Base-by-base conservation (phyloP, 1,140 invertebrate genomes). In the Coelopa frigida region DNA sequence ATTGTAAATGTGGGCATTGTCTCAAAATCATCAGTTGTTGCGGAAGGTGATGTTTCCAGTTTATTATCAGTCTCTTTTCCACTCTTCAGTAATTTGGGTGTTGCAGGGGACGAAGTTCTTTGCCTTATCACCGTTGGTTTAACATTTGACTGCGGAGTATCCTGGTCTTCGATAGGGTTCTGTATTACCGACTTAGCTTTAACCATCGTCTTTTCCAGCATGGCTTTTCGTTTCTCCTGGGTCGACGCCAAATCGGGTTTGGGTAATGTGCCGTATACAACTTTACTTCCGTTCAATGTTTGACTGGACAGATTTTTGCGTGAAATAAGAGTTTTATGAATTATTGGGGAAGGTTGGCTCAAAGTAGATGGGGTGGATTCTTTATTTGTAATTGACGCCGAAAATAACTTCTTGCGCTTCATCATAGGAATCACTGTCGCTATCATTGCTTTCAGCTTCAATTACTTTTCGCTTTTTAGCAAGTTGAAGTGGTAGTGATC, bases 1-100 rank as follows among this genome's bases (percentile, higher is more conserved):
- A 68, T 68, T 17, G 65, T 68, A 43, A 68, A 68, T n/a, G 65
- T 68, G 21, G 58, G 62, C 54, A 60, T 58, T 10, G 41, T 45
- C 31, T 54, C 52, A 18, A 51, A 51, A 33, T 54, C 46, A 15
- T 51, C 49, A 11, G 27, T 31, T 10, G 41, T 48, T 4, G 43
- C 31, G 11, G 42, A 29, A 6, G 41, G 31, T 8, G 41, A 20
- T 31, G 23, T 15, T 40, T 44, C n/a, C 15, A 18, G 14, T 27
- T 7, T 15, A 15, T 29, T 40, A 32, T 46, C 26, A 1, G 8
- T 14, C 5, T 23, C 29, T 12, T 18, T 23, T 5, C 12, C 22
- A 2, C 35, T 10, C 32, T 51, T 46, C 46, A 38, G 17, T 42
- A 27, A 12, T n/a, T 26, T 23, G 14, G 29, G 15, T 8, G 17